These are phyloP conservation scores for Hephaestus fuliginosus DNA, from an alignment of 2,797 vertebrate species.

Conservation along the genomic window DNA sequence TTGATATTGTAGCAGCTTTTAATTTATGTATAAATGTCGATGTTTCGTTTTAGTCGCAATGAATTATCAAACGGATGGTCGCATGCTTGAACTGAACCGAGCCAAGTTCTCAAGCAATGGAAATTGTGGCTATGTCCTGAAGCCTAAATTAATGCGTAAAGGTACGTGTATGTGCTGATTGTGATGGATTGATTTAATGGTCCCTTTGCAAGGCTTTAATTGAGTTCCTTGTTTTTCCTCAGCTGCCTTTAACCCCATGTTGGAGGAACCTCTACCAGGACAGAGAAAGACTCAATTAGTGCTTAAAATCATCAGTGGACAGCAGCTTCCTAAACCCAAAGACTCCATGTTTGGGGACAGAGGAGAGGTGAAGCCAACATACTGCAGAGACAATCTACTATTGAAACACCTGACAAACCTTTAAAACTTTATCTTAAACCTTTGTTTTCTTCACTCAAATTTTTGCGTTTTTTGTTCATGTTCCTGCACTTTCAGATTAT, in stretches of 20 bases:
- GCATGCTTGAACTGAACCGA: constrained; percentile 94
- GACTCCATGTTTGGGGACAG: constrained; percentile 97
- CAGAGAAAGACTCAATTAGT: constrained; percentile 93
- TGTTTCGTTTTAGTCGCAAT: constrained; percentile 88
- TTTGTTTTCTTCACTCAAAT: not conserved
- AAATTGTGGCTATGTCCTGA: constrained; percentile 94
- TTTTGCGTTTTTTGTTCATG: not conserved
- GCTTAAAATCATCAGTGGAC: constrained; percentile 95
- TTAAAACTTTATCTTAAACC: not conserved
- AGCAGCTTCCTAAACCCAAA: constrained; percentile 96
- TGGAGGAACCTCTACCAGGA: constrained; percentile 91
- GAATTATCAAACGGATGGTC: constrained; percentile 97
- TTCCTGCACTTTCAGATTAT: constrained; percentile 89
- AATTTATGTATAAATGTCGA: constrained; percentile 11
- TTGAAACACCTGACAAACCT: not conserved
- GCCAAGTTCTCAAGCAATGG: constrained; percentile 96
- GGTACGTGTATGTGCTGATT: constrained; percentile 78
- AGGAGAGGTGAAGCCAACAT: constrained; percentile 88
- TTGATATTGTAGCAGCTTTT: not conserved
- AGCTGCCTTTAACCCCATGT: constrained; percentile 94
- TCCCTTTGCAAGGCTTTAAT: not conserved
- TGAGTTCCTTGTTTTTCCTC: constrained; percentile 3
- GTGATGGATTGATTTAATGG: not conserved
- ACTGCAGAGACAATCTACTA: not conserved
- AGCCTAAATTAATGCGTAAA: constrained; percentile 93